Conservation (phyloP, 2,797 vertebrate genomes). For the Diglossa cyanea region DNA sequence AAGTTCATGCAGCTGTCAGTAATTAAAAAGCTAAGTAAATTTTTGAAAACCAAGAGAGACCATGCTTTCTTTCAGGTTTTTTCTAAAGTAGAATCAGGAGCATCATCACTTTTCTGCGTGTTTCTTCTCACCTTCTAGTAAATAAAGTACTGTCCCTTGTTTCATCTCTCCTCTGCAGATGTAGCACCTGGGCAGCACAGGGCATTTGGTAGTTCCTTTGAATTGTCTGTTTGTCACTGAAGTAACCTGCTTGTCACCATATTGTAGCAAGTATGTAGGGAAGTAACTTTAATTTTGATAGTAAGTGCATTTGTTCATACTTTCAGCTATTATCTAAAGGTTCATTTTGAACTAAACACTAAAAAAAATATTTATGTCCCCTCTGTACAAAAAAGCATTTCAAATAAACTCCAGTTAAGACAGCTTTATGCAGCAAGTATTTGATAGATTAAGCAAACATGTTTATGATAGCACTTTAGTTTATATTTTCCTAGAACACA, state of each 20-base stretch:
- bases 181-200: background rate
- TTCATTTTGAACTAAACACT: background rate
- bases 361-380: background rate
- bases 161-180: background rate
- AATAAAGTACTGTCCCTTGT: background rate
- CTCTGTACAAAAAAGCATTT: background rate
- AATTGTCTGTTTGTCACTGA: background rate
- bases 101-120: rapidly evolving
- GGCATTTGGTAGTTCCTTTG: background rate
- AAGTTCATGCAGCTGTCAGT: background rate
- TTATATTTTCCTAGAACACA: background rate
- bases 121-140: background rate
- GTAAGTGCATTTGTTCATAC: background rate
- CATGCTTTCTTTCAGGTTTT: background rate
- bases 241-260: background rate
- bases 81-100: background rate
- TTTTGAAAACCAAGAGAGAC: background rate
- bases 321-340: background rate
- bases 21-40: background rate
- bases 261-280: background rate
- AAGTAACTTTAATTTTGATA: background rate
- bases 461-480: background rate
- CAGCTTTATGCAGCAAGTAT: background rate
- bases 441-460: background rate
- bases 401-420: background rate